Conservation (phyloP, 1,140 invertebrate species). For the Bicyclus anynana region DNA sequence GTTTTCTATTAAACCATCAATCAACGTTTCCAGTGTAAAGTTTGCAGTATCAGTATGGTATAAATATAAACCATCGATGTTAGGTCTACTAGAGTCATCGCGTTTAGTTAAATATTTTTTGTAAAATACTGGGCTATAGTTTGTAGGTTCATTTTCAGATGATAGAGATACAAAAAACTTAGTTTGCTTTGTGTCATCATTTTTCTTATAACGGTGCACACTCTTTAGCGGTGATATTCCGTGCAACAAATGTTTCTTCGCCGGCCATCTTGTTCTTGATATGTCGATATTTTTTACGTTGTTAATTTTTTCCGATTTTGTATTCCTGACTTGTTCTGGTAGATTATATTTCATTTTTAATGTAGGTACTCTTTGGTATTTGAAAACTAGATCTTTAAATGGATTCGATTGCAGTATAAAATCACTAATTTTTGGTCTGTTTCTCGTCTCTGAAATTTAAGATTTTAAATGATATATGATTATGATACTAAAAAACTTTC, state of each 20-base stretch:
- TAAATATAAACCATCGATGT: slow-evolving; percentile 28
- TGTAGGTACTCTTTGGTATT: slow-evolving; percentile 53
- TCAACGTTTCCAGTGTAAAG: slow-evolving; percentile 45
- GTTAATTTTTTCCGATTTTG: slow-evolving; percentile 41
- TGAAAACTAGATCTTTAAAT: slow-evolving; percentile 48
- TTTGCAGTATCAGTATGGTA: slow-evolving; percentile 24
- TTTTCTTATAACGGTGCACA: slow-evolving; percentile 18
- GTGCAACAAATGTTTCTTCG: slow-evolving; percentile 32
- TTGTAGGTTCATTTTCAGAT: slow-evolving; percentile 25
- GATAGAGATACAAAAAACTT: slow-evolving; percentile 27
- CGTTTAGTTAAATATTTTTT: slow-evolving; percentile 43
- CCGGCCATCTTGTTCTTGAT: slow-evolving; percentile 53
- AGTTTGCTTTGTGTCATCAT: slow-evolving; percentile 13
- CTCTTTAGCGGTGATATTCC: slow-evolving; percentile 23
- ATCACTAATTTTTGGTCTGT: slow-evolving; percentile 12
- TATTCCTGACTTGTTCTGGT: slow-evolving; percentile 53
- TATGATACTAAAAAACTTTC: not conserved
- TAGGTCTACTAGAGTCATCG: slow-evolving; percentile 25
- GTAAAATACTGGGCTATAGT: slow-evolving; percentile 36
- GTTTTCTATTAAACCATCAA: slow-evolving; percentile 46
- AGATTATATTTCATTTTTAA: slow-evolving; percentile 57
- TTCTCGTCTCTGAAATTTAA: slow-evolving; percentile 18
- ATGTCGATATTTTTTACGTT: slow-evolving; percentile 36
- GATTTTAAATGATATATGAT: not conserved
- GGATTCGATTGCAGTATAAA: slow-evolving; percentile 27